phyloP scores from a whole-genome alignment of 2,797 vertebrate genomes.

The Sandelia bainsii region DNA sequence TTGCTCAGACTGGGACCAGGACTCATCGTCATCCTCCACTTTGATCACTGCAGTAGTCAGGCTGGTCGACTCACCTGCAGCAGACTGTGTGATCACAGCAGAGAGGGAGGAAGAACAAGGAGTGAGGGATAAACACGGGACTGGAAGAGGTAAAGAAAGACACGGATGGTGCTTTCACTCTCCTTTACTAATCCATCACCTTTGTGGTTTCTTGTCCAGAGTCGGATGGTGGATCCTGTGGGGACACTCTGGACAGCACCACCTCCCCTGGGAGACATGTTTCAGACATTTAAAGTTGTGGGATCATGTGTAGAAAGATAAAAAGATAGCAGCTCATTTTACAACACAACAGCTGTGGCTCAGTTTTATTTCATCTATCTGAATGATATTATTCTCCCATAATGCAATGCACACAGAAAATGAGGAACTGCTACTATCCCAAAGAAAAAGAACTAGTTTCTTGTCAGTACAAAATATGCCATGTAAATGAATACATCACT shows the following conservation, averaged over 20 bases:
- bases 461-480: too few relatives aligned
- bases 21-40: constrained; percentile 65
- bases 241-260: not conserved
- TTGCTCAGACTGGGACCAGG: constrained; percentile 46
- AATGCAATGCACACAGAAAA: not conserved
- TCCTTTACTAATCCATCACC: constrained; percentile 19
- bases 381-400: not conserved
- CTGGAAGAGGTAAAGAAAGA: not conserved
- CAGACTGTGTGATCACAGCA: constrained; percentile 41
- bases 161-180: accelerated
- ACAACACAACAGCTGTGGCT: not conserved
- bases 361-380: not conserved
- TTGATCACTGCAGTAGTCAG: constrained; percentile 57
- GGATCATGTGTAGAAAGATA: not conserved
- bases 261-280: constrained; percentile 12
- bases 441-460: not conserved
- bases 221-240: constrained; percentile 12
- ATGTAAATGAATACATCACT: too few relatives aligned
- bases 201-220: not conserved
- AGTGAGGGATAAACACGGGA: not conserved
- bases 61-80: not conserved
- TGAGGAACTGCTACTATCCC: not conserved
- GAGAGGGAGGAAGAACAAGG: not conserved
- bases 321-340: not conserved
- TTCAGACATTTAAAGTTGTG: not conserved